A percentile compares a stretch with the other conserved stretches of the same genome.
These are phyloP conservation scores for Lacerta agilis DNA, from an alignment of 2,797 vertebrate species.

Conservation along the genomic window DNA sequence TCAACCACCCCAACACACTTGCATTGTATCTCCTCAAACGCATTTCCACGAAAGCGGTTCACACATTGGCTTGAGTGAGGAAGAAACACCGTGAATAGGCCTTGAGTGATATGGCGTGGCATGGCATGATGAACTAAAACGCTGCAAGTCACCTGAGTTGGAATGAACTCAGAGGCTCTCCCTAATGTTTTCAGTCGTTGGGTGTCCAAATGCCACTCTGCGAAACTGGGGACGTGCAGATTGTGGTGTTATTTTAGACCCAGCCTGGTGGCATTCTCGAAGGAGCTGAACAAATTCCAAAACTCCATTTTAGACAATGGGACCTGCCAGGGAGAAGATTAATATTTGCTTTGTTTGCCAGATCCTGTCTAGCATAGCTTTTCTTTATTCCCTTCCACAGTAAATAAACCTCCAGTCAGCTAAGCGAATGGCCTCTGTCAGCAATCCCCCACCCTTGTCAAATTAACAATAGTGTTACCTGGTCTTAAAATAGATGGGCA, in stretches of 20 bases:
- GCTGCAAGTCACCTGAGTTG: not conserved
- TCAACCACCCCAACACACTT: not conserved
- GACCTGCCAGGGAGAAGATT: conserved; percentile 56
- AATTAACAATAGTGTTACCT: conserved; percentile 54
- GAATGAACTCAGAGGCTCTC: not conserved
- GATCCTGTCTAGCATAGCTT: conserved; percentile 63
- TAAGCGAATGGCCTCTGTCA: conserved; percentile 64
- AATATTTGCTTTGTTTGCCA: conserved; percentile 52
- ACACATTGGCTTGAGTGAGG: not conserved
- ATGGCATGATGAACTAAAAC: not conserved
- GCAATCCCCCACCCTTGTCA: conserved; percentile 58
- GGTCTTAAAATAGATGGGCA: conserved; percentile 56
- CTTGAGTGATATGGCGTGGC: not conserved
- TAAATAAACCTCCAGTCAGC: conserved; percentile 64
- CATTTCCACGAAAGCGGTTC: not conserved
- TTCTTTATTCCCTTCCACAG: conserved; percentile 48
- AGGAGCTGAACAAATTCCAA: conserved; percentile 61
- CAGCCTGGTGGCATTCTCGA: conserved; percentile 56
- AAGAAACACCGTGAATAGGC: not conserved
- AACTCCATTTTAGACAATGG: conserved; percentile 48
- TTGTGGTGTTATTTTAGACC: conserved; percentile 59
- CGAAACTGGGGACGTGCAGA: conserved; percentile 51
- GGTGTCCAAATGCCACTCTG: conserved; percentile 18
- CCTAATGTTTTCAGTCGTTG: not conserved
- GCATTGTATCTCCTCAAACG: not conserved